Evolutionary conservation across 2,113 vertebrate species (phyloP), one percentile per base, ranked within the genome.

Genomic region (Ophthalmotilapia sp.): DNA sequence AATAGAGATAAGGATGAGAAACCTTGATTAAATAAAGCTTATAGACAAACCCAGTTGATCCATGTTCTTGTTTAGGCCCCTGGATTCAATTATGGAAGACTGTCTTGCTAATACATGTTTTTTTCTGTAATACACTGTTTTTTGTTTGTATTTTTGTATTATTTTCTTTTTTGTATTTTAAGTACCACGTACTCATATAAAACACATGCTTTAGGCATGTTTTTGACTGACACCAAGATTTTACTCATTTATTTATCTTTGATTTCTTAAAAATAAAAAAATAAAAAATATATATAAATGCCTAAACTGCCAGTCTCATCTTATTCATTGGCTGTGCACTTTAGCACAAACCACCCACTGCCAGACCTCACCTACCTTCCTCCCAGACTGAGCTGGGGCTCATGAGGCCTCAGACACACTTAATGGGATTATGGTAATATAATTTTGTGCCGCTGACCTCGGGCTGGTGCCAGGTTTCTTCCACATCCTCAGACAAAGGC

Each of bases 361-460:
- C 84, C 89, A 88, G 85, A 79, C 87, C 91, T 91, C 81, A 82
- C 91, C 89, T 91, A 94, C 82, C 91, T 90, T 93, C 68, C 84
- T 91, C 82, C 85, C 85, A 90, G 93, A 73, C 92, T 86, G 89
- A 93, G 90, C 91, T 80, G 88, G 84, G 90, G 93, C 93, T 94
- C 93, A 93, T 92, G 93, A 94, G 94, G 93, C 94, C 94, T 94
- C 95, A 93, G 96, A 96, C 95, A 96, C 95, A 95, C 94, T 96
- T 96, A 96, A 96, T 96, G 94, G 94, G 95, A 96, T 96, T 96
- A 96, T 96, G 95, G 94, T 96, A 96, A 96, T 96, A 96, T 95
- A 88, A 96, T 96, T 96, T 96, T 94, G 94, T 91, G 92, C 92
- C 60, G 92, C 93, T 96, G 95, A 96, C 95, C 95, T 94, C 93